phyloP scores from a whole-genome alignment of 2,797 vertebrate genomes.

The Spinibarbus caldwelli region DNA sequence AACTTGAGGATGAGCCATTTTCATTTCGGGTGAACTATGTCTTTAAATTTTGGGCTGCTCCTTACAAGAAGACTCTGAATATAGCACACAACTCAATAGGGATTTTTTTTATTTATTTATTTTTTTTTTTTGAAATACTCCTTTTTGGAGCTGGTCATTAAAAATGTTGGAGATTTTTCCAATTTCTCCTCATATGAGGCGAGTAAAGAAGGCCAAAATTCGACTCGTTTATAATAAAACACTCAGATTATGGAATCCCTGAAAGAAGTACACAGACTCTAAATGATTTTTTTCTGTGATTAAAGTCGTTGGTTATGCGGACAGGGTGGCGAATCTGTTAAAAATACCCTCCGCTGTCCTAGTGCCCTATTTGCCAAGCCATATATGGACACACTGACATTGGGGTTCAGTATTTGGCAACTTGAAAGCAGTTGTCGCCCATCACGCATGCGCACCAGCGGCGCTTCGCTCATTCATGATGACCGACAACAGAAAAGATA shows the following conservation, averaged over 20 bases:
- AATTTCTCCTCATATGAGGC: neutral
- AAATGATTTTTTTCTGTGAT: slow-evolving; percentile 1
- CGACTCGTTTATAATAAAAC: neutral
- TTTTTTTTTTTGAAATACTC: neutral
- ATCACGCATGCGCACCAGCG: slow-evolving; percentile 64
- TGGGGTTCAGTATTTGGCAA: slow-evolving; percentile 79
- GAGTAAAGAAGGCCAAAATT: neutral
- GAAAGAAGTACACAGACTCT: neutral
- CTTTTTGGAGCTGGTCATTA: neutral
- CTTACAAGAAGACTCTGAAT: neutral
- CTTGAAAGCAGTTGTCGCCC: slow-evolving; percentile 73
- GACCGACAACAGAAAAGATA: slow-evolving; percentile 34
- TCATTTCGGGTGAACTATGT: neutral
- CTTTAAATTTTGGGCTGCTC: neutral
- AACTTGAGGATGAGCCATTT: too few relatives aligned
- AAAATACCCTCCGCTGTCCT: slow-evolving; percentile 83
- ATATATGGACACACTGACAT: slow-evolving; percentile 83
- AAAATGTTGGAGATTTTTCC: neutral
- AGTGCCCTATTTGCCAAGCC: slow-evolving; percentile 80
- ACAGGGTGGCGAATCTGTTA: slow-evolving; percentile 75
- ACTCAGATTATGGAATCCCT: neutral
- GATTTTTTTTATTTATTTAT: too few relatives aligned
- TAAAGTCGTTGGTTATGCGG: slow-evolving; percentile 42
- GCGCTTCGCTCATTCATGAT: slow-evolving; percentile 24
- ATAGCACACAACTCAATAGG: neutral